Evolutionary conservation across 2,113 vertebrate genomes (phyloP), one percentile per base, ranked within the genome.

Genomic region (Danionella cerebrum): DNA sequence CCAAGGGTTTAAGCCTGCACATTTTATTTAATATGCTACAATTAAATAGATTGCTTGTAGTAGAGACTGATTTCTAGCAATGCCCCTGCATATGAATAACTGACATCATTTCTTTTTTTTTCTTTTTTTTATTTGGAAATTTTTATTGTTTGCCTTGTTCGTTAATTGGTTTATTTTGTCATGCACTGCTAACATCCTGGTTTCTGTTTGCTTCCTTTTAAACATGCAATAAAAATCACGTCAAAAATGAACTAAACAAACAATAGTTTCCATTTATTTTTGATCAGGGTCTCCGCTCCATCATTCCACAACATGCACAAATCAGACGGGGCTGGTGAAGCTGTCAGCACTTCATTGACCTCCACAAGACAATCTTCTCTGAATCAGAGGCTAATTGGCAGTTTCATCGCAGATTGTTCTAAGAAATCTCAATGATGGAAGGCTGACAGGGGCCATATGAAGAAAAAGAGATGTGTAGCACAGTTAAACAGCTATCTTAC

Each of bases 401-500:
- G 21, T 70, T 71, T 70, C 65, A 65, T 70, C 48, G 65, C 58
- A 72, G 69, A 81, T 77, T 66, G 69, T 41, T 62, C 31, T 55
- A 44, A 68, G 76, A 42, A 67, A 67, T 54, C 25, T 44, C 33
- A 29, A 67, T 55, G 38, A 54, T 47, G 62, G 71, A 69, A 55
- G 55, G 31, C 52, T 64, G 38, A 29, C 55, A 59, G 10, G 58
- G 25, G 39, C 39, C 27, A 16, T 14, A 60, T 18, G 24, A 45
- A 45, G 45, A 24, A 60, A 44, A 11, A 29, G 18, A 60, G 39
- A 45, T 1, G 6, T 19, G 45, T 45, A 45, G 42, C 14, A 60
- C 6, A 19, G 6, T 31, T 59, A 19, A 44, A 24, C 0, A 41
- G 14, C 33, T 53, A 0, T 33, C 33, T 33, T 47, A 9, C 51